These are phyloP conservation scores for Sinonovacula constricta DNA, from an alignment of 1,140 invertebrate genomes.

Conservation along the genomic window DNA sequence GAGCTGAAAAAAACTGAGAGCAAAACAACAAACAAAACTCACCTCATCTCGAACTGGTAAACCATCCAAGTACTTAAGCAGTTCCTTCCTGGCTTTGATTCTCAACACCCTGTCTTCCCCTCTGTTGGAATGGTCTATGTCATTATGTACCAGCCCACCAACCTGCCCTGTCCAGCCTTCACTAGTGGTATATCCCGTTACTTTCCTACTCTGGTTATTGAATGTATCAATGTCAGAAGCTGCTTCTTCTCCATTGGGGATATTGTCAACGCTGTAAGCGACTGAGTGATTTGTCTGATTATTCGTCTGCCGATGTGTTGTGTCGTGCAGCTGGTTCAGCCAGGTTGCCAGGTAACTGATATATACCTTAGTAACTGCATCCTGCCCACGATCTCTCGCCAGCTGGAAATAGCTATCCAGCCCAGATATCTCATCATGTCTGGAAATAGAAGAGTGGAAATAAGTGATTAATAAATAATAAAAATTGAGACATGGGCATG, in stretches of 20 bases:
- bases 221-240: background rate
- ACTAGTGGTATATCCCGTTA: background rate
- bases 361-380: constrained; percentile 36
- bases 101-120: background rate
- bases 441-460: constrained; percentile 17
- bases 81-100: background rate
- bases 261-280: background rate
- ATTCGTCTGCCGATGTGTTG: constrained; percentile 1
- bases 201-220: background rate
- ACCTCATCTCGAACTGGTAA: constrained; percentile 47
- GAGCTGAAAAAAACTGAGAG: no score
- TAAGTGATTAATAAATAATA: no score
- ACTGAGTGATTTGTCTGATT: no score
- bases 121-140: background rate
- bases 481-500: no score
- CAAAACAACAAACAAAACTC: no score
- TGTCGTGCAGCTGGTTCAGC: constrained; percentile 26
- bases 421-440: constrained; percentile 31
- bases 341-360: constrained; percentile 43
- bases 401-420: constrained; percentile 5
- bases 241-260: background rate
- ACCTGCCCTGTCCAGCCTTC: background rate
- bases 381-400: constrained; percentile 20
- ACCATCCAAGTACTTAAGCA: constrained; percentile 17
- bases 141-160: background rate